phyloP scores from a whole-genome alignment of 2,888 invertebrate species.

The Siphlonurus alternatus region DNA sequence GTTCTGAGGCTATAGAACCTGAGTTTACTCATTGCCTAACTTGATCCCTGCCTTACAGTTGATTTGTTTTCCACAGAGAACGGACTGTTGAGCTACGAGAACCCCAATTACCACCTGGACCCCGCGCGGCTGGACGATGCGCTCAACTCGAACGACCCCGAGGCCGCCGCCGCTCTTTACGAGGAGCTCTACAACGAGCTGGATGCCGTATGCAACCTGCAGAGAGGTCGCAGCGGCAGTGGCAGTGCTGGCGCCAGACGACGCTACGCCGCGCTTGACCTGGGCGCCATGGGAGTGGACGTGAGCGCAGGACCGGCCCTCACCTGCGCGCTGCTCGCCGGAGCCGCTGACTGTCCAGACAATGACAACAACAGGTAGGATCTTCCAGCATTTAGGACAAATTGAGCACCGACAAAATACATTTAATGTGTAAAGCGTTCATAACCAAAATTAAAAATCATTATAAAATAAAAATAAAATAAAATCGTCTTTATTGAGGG shows the following conservation, averaged over 20 bases:
- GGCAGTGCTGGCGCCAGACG: constrained; percentile 32
- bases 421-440: no score
- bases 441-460: no score
- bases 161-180: constrained; percentile 47
- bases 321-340: background rate
- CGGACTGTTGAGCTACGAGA: constrained; percentile 79
- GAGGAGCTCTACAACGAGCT: constrained; percentile 46
- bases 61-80: constrained; percentile 53
- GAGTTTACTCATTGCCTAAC: no score
- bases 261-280: constrained; percentile 46
- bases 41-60: no score
- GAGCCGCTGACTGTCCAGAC: background rate
- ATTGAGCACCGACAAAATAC: no score
- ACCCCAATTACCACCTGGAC: constrained; percentile 77
- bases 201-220: constrained; percentile 33
- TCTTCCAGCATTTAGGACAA: background rate
- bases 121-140: constrained; percentile 61
- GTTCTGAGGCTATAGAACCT: no score
- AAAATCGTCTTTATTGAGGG: no score
- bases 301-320: constrained; percentile 35
- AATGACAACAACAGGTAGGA: constrained; percentile 1
- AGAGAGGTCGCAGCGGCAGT: constrained; percentile 18
- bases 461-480: no score
- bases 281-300: constrained; percentile 54
- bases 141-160: constrained; percentile 42